A percentile compares a stretch with the other conserved stretches of the same genome.
Evolutionary conservation across 2,797 vertebrate genomes (phyloP).

Genomic region (Micrastur ruficollis): DNA sequence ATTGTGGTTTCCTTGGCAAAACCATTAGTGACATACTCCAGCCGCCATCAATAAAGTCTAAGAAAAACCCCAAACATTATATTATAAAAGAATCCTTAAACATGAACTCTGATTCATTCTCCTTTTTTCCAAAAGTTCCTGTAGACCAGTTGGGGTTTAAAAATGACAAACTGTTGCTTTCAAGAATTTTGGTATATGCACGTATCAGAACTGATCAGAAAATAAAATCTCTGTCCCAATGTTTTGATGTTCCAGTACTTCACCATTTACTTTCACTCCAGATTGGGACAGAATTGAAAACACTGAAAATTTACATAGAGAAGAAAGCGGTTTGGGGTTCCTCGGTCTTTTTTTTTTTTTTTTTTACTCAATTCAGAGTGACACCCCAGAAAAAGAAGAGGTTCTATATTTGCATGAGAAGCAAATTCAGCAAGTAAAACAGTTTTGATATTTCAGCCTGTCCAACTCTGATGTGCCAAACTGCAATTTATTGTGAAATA

Average conservation of each 20-base stretch:
- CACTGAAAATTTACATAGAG: neutral
- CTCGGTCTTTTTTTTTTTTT: neutral
- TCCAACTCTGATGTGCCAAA: neutral
- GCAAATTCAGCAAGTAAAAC: neutral
- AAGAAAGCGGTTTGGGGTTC: rapidly evolving
- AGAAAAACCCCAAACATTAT: rapidly evolving
- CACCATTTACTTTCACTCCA: neutral
- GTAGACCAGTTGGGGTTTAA: neutral
- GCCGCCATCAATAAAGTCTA: neutral
- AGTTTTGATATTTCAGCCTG: neutral
- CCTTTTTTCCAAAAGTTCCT: neutral
- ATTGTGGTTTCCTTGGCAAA: neutral
- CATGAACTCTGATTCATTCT: neutral
- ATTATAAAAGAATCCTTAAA: neutral
- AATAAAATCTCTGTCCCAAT: neutral
- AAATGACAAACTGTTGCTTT: neutral
- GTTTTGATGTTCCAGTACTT: neutral
- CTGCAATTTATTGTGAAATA: neutral
- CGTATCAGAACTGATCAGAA: neutral
- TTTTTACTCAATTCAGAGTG: neutral
- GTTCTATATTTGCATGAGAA: neutral
- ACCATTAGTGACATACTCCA: neutral
- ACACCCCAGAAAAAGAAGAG: neutral
- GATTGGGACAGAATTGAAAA: neutral
- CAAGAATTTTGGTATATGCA: neutral